Conservation (phyloP, 2,888 invertebrate species). For the Trypoxylon attenuatum region DNA sequence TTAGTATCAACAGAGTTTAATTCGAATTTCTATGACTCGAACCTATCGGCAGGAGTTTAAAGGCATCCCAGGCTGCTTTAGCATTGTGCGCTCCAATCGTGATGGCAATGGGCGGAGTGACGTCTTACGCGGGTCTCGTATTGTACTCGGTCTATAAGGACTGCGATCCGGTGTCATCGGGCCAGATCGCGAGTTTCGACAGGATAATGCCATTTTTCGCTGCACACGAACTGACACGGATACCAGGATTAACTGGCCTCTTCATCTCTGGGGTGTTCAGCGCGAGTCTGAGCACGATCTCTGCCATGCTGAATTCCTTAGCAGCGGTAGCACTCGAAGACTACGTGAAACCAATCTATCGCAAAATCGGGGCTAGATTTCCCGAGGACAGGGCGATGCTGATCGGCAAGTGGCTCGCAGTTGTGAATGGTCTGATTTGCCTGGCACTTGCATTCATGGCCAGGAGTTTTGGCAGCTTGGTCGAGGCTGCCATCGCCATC, state of each 20-base stretch:
- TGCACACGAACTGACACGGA: slow-evolving; percentile 77
- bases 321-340: slow-evolving; percentile 94
- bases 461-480: slow-evolving; percentile 58
- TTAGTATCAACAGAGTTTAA: background rate
- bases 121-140: slow-evolving; percentile 82
- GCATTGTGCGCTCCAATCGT: slow-evolving; percentile 88
- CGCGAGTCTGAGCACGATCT: slow-evolving; percentile 93
- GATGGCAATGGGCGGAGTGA: slow-evolving; percentile 81
- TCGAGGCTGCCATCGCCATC: slow-evolving; percentile 84
- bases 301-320: slow-evolving; percentile 92
- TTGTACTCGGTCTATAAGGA: slow-evolving; percentile 88
- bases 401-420: slow-evolving; percentile 73
- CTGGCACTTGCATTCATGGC: slow-evolving; percentile 61
- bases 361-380: slow-evolving; percentile 71
- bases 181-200: slow-evolving; percentile 81
- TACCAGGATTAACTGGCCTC: slow-evolving; percentile 70
- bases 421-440: slow-evolving; percentile 58
- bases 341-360: slow-evolving; percentile 79
- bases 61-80: slow-evolving; percentile 82
- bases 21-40: background rate
- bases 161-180: slow-evolving; percentile 86
- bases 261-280: slow-evolving; percentile 85
- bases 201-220: slow-evolving; percentile 86
- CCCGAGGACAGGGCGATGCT: slow-evolving; percentile 84
- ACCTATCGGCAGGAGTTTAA: slow-evolving; percentile 75